phyloP scores from a whole-genome alignment of 2,113 vertebrate genomes.

The Numenius arquata region DNA sequence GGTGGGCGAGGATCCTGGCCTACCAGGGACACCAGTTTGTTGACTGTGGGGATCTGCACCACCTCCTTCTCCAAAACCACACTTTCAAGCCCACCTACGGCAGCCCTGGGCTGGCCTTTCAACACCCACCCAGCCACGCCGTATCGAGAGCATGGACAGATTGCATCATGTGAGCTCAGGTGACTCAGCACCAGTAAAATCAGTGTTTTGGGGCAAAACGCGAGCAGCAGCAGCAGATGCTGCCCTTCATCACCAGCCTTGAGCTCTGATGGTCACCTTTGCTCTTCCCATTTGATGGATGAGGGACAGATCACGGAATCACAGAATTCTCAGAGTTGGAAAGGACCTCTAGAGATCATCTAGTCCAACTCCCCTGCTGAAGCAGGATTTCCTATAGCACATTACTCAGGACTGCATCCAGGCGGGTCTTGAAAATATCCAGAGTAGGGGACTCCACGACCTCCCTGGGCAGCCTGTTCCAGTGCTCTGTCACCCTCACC shows the following conservation, averaged over 20 bases:
- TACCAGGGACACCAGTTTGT: background rate
- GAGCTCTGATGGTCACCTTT: background rate
- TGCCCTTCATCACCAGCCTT: background rate
- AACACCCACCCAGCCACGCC: fast-evolving
- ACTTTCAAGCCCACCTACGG: background rate
- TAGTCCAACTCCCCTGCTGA: too few species aligned
- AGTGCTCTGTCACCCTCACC: too few species aligned
- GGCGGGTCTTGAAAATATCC: too few species aligned
- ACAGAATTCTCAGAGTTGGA: too few species aligned
- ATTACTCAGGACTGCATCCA: too few species aligned
- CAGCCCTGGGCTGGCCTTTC: background rate
- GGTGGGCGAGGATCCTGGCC: background rate
- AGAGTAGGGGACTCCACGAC: too few species aligned
- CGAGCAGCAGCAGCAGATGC: background rate
- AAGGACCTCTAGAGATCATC: too few species aligned
- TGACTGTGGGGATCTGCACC: background rate
- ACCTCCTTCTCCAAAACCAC: background rate
- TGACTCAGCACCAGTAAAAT: background rate
- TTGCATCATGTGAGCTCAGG: background rate
- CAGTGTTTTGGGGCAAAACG: background rate
- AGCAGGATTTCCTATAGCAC: too few species aligned
- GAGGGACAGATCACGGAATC: background rate
- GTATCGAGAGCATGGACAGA: fast-evolving
- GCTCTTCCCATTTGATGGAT: background rate
- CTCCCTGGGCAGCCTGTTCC: too few species aligned